Evolutionary conservation across 2,113 vertebrate species (phyloP), one percentile per base, ranked within the genome.

Genomic region (Tachysurus fulvidraco): DNA sequence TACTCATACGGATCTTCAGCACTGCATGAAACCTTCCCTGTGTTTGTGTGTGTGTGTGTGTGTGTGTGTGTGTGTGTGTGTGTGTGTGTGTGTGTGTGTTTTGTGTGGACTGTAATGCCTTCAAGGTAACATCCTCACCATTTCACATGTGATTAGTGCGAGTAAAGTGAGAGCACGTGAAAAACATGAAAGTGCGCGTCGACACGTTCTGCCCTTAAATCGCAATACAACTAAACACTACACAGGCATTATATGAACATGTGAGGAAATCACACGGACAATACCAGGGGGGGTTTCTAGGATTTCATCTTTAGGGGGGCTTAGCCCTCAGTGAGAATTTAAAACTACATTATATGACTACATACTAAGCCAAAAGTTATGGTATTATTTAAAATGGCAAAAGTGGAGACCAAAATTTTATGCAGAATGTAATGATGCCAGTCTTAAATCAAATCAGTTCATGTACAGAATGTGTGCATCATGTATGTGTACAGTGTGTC

Each of bases 41-140:
- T 64, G 81, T 69, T 62, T 79, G 50, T 77, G 46, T 77, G 46
- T 73, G 69, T 74, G 23, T 82, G 19, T 65, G 81, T 82, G 60
- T 57, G 74, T 77, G 74, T 77, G 71, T 74, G 52, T 46, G 28
- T 81, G 57, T 81, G 80, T 76, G 71, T 74, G 36, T 36, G 36
- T 36, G 36, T 36, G 36, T 81, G 79, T 73, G 67, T 71, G 67
- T 71, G 67, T 71, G n/a, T 81, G n/a, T 81, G n/a, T n/a, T n/a
- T n/a, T n/a, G 79, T 81, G 59, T 76, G 71, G 23, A 21, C 12
- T 7, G 30, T 17, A 36, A 36, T 6, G 71, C 21, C 21, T 4
- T 4, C 36, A 41, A 11, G 19, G 41, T 23, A 73, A 44, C 69
- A 74, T 44, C 10, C 12, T 1, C 11, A 25, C 10, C 23, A 52